Evolutionary conservation across 2,797 vertebrate species (phyloP).

Genomic region (Avahi laniger): DNA sequence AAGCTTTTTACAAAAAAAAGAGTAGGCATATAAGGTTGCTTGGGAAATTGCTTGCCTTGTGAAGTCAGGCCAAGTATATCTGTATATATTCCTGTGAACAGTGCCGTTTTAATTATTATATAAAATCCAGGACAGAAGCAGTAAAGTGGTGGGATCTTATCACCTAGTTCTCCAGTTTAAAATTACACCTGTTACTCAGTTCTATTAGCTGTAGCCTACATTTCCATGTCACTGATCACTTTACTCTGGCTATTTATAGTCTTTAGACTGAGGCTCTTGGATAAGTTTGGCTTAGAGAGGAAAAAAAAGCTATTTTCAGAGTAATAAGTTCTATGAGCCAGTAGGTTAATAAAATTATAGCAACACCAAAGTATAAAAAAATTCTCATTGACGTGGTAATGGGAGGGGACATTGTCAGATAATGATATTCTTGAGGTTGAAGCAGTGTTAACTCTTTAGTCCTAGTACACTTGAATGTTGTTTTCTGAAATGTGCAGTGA

Average conservation of each 20-base stretch:
- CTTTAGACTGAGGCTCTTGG: not conserved
- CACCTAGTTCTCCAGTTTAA: not conserved
- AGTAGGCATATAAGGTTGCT: not conserved
- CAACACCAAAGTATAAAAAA: not conserved
- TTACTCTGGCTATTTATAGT: slow-evolving; percentile 32
- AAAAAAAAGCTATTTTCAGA: slow-evolving; percentile 24
- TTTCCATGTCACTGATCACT: not conserved
- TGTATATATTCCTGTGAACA: not conserved
- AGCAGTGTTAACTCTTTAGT: not conserved
- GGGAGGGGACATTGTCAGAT: not conserved
- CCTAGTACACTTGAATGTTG: no score
- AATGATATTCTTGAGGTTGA: not conserved
- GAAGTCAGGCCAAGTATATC: not conserved
- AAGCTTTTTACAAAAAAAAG: not conserved
- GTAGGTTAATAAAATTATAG: slow-evolving; percentile 42
- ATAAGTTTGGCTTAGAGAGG: not conserved
- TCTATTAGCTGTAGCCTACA: slow-evolving; percentile 21
- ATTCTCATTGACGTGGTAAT: not conserved
- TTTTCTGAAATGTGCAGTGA: not conserved
- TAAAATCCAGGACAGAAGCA: slow-evolving; percentile 28
- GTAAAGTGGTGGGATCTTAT: not conserved
- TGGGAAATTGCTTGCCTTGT: not conserved
- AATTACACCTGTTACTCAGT: slow-evolving; percentile 27
- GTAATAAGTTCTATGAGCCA: not conserved
- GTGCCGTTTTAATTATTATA: not conserved